phyloP scores from a whole-genome alignment of 2,888 invertebrate genomes.

The Drosophila borborema region DNA sequence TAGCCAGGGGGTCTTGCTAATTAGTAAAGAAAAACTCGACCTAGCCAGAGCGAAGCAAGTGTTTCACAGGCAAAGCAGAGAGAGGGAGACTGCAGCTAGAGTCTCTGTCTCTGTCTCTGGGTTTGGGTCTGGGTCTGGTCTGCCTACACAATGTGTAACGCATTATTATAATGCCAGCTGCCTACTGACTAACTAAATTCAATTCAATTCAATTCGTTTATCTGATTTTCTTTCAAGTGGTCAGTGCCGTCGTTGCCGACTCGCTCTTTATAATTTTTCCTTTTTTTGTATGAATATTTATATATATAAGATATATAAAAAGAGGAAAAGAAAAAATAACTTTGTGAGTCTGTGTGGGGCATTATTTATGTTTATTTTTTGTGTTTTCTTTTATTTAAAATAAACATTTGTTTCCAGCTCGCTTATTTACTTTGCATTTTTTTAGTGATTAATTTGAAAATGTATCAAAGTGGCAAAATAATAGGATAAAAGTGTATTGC shows the following conservation, averaged over 20 bases:
- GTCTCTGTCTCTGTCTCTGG: not conserved
- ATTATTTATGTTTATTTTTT: constrained; percentile 35
- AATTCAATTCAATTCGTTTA: constrained; percentile 68
- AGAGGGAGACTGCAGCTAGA: not conserved
- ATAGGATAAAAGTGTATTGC: constrained; percentile 26
- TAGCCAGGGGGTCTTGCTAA: constrained; percentile 52
- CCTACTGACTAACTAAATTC: constrained; percentile 41
- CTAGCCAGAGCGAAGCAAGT: constrained; percentile 6
- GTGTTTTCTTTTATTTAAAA: constrained; percentile 22
- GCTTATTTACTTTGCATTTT: constrained; percentile 43
- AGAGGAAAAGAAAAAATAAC: constrained; percentile 1
- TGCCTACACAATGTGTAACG: constrained; percentile 69
- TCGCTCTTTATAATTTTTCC: constrained; percentile 19
- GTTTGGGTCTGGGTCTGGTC: constrained; percentile 12
- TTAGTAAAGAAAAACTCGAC: constrained; percentile 44
- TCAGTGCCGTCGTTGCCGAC: constrained; percentile 33
- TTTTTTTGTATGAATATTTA: constrained; percentile 57
- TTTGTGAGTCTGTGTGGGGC: constrained; percentile 38
- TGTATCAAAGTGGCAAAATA: constrained; percentile 27
- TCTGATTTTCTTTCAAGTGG: constrained; percentile 71
- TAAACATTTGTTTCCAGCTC: constrained; percentile 20
- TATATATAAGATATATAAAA: constrained; percentile 1
- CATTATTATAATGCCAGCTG: constrained; percentile 60
- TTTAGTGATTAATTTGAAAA: constrained; percentile 32
- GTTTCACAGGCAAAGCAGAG: not conserved